Evolutionary conservation across 2,797 vertebrate species (phyloP).

Genomic region (Syncerus caffer): DNA sequence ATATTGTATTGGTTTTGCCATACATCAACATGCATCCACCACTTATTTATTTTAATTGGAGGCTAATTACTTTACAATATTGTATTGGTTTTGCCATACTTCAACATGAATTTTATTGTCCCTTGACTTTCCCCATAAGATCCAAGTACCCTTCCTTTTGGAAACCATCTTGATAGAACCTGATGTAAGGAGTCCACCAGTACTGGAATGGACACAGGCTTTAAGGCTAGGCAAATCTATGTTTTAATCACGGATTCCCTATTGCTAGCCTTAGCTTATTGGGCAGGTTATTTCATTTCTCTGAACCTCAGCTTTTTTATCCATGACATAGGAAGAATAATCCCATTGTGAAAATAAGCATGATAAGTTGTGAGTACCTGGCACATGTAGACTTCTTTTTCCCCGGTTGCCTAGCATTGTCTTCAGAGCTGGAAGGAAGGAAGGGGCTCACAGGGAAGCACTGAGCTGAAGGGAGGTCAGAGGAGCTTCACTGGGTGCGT

Average conservation of each 20-base stretch:
- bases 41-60: no score
- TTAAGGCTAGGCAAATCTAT: background rate
- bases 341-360: background rate
- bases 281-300: background rate
- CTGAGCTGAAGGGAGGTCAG: background rate
- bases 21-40: no score
- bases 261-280: background rate
- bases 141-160: background rate
- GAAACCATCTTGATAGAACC: background rate
- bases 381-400: background rate
- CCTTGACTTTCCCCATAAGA: background rate
- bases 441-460: background rate
- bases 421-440: background rate
- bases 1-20: no score
- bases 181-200: background rate
- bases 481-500: background rate
- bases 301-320: background rate
- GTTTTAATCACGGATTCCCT: background rate
- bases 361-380: background rate
- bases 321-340: background rate
- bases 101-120: no score
- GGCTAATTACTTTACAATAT: no score
- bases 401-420: background rate
- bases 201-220: background rate
- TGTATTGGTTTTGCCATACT: no score